Base-by-base conservation (phyloP, 2,113 vertebrate species). In the Sylvilagus bachmani region DNA sequence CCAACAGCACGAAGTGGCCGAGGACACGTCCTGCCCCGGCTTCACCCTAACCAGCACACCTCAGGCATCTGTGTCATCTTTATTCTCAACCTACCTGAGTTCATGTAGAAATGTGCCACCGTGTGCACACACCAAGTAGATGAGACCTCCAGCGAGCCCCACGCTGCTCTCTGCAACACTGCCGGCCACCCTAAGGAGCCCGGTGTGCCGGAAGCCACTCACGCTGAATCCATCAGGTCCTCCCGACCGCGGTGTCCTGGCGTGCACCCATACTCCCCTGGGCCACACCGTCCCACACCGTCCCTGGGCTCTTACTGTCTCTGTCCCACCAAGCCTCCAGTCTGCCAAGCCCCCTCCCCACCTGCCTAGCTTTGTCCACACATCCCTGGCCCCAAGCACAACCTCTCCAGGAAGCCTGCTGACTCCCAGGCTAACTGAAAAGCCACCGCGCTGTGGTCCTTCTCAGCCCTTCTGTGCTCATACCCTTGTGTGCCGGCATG, bases 61-160 rank as follows among this genome's bases (percentile, higher is more conserved):
- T 7, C 44, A 44, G 25, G 70, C 31, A 12, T 10, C 21, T 5
- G 27, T 7, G 44, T 7, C 44, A 62, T 33, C 38, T 3, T 5
- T 11, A 12, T 1, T 62, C 9, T 1, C n/a, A 24, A 13, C 44
- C 29, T 38, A 2, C 1, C 17, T 14, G 55, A 36, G n/a, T 6
- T n/a, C 17, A 67, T 0, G 12, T 8, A 27, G 0, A 13, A 22
- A 27, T 12, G 2, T 1, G 11, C 0, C 38, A 11, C 6, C 11
- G 4, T 2, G 17, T 2, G 29, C 81, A 49, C 2, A 51, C 1
- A 31, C 25, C 36, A 31, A 21, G 49, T 0, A 11, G 25, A 31
- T 0, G 1, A n/a, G 31, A 80, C 53, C 31, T 12, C 11, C 31
- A n/a, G 13, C 0, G 55, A 77, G 53, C n/a, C 2, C 11, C 12